Base-by-base conservation (phyloP, 2,797 vertebrate genomes). In the Rhinichthys osculus region DNA sequence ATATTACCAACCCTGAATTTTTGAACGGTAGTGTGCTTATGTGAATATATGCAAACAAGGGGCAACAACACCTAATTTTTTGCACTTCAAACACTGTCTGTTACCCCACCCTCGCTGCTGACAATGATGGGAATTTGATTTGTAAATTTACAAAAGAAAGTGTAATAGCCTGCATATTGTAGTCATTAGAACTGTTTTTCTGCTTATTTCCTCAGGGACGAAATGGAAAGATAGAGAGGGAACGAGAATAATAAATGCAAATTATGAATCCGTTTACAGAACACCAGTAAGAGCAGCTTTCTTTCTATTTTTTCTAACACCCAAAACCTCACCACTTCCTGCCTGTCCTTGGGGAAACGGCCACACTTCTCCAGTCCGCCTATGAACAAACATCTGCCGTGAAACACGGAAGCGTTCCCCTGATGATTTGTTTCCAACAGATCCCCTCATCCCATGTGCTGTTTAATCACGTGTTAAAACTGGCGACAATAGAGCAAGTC, bases 381-480 rank as follows among this genome's bases (percentile, higher is more conserved):
- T 90, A 87, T 90, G 90, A 92, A 92, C 87, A 89, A 94, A 93
- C 92, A 93, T 92, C 93, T 93, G 92, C 91, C 91, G 89, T 81
- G 91, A 92, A 93, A 93, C 69, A 88, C 89, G 76, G 85, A 90
- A 88, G 91, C 89, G 87, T 89, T 92, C 92, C 92, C 91, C 87
- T 90, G 92, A 85, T 89, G 79, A 72, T 91, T 91, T 90, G 90
- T 89, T 88, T 90, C 89, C 88, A 88, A 82, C 91, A 91, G 90
- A 89, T 92, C 84, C 87, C 85, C 83, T 85, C 88, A 83, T 86
- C 78, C 82, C 88, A 85, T 52, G 30, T 81, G 44, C 85, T 79
- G 81, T 92, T 92, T 94, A 94, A 94, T 95, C 93, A 93, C 87
- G 94, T 93, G 88, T 67, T 93, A 89, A 91, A 83, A 92, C 78